Conservation (phyloP, 2,113 vertebrate species). For the Illadopsis cleaveri region DNA sequence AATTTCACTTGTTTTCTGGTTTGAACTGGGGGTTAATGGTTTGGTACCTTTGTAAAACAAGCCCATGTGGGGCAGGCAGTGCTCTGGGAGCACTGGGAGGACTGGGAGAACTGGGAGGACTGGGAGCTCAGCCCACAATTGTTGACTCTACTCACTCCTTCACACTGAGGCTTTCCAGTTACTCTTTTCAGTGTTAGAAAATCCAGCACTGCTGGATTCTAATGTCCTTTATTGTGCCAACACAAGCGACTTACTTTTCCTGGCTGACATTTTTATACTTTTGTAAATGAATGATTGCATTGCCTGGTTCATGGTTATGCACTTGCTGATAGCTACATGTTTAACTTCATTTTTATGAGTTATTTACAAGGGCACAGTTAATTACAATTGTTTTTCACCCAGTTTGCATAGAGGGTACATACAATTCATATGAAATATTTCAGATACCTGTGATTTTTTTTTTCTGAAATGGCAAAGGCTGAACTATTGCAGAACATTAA, state of each 20-base stretch:
- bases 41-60: neutral
- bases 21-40: neutral
- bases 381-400: neutral
- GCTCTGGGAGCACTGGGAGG: neutral
- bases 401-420: neutral
- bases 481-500: neutral
- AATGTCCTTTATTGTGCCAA: neutral
- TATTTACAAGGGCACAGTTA: neutral
- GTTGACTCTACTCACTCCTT: neutral
- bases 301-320: neutral
- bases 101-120: neutral
- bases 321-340: neutral
- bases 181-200: neutral
- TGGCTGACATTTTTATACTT: neutral
- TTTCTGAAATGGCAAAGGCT: neutral
- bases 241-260: neutral
- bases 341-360: constrained; percentile 3
- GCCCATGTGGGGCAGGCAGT: neutral
- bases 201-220: neutral
- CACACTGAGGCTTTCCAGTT: neutral
- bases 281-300: neutral
- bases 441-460: neutral
- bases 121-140: neutral
- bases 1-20: neutral
- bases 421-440: neutral